These are phyloP conservation scores for Willowsia nigromaculata DNA, from an alignment of 2,888 invertebrate genomes.

Conservation along the genomic window DNA sequence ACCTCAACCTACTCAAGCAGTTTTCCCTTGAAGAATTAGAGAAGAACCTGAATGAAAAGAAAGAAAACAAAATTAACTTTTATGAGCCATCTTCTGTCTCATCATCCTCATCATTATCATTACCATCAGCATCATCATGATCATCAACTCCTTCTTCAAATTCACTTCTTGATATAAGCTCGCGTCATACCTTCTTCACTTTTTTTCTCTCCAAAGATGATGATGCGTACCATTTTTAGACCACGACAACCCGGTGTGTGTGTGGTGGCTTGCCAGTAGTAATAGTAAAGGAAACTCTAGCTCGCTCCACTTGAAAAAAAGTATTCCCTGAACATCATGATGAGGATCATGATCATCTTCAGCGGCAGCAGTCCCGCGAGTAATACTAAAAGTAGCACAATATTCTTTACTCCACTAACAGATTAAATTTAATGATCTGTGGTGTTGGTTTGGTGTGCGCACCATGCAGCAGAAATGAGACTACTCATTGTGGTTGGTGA, in stretches of 20 bases:
- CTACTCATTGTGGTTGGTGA: not conserved
- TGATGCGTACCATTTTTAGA: slow-evolving; percentile 41
- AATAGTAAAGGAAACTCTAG: not conserved
- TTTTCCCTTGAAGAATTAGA: not conserved
- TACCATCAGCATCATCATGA: slow-evolving; percentile 25
- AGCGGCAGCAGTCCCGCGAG: not conserved
- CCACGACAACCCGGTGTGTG: slow-evolving; percentile 15
- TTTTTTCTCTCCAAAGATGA: not conserved
- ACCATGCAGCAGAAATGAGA: not conserved
- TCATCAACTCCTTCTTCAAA: not conserved
- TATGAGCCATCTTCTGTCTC: slow-evolving; percentile 74
- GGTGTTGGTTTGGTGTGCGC: slow-evolving; percentile 4
- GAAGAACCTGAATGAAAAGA: not conserved
- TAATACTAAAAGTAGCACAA: slow-evolving; percentile 48
- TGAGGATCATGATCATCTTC: too few species aligned
- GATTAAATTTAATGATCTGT: slow-evolving; percentile 68
- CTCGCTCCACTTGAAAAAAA: not conserved
- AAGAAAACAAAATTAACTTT: slow-evolving; percentile 62
- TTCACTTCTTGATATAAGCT: slow-evolving; percentile 9
- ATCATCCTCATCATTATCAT: slow-evolving; percentile 61
- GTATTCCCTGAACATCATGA: slow-evolving; percentile 6
- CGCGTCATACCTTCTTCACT: not conserved
- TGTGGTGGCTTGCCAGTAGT: not conserved
- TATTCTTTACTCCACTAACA: slow-evolving; percentile 34
- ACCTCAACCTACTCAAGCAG: slow-evolving; percentile 2